phyloP scores from a whole-genome alignment of 2,797 vertebrate genomes.

The Mastacembelus armatus region DNA sequence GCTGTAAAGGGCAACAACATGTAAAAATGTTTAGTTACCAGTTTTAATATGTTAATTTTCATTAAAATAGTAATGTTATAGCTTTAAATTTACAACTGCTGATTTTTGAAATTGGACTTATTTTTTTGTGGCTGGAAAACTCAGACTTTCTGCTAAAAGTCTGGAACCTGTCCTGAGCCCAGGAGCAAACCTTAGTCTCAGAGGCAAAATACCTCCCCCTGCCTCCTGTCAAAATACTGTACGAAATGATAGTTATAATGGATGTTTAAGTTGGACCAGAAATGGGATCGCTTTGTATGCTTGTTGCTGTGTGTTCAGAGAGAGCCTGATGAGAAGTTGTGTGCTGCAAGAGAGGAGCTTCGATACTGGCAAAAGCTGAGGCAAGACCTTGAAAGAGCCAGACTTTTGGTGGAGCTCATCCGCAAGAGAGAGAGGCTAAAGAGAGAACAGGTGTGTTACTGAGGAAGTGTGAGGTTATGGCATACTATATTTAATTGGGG shows the following conservation, averaged over 20 bases:
- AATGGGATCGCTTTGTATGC: conserved; percentile 6
- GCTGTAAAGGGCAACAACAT: neutral
- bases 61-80: neutral
- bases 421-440: conserved; percentile 84
- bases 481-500: neutral
- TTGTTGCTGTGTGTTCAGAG: conserved; percentile 78
- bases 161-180: neutral
- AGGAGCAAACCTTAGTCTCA: neutral
- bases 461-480: conserved; percentile 2
- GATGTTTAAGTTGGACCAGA: too few species aligned
- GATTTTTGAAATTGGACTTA: neutral
- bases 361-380: conserved; percentile 98
- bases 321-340: conserved; percentile 93
- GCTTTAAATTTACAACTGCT: neutral
- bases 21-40: neutral
- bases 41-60: neutral
- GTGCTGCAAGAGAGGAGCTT: conserved; percentile 93
- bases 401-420: conserved; percentile 96
- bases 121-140: neutral
- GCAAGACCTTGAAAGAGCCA: conserved; percentile 95
- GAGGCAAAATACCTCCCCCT: neutral
- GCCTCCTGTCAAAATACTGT: too few species aligned
- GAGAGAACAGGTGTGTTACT: conserved; percentile 88
- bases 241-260: neutral
- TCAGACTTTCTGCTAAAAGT: neutral